Percentiles rank a stretch among this genome's conserved stretches.
phyloP scores from a whole-genome alignment of 2,797 vertebrate species.

The Alca torda region DNA sequence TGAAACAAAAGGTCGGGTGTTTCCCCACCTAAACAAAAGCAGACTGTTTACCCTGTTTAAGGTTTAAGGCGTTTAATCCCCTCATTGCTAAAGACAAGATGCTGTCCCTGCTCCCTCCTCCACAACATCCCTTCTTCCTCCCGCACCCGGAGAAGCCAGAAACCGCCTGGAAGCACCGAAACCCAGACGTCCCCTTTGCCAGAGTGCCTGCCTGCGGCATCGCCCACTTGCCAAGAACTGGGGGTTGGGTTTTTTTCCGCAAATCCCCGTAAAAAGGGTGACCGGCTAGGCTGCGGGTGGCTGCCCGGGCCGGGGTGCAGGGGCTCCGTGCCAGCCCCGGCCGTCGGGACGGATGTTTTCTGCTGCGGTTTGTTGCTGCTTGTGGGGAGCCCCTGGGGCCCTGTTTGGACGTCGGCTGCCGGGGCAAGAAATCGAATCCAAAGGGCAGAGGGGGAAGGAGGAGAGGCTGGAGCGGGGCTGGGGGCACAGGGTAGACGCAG shows the following conservation, averaged over 20 bases:
- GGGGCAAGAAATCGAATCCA: background rate
- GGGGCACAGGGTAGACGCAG: rapidly evolving
- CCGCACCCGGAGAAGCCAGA: background rate
- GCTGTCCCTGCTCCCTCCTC: background rate
- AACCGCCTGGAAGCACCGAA: background rate
- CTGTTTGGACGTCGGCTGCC: background rate
- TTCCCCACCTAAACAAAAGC: background rate
- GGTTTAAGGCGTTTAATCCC: background rate
- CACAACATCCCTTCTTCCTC: background rate
- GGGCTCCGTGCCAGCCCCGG: background rate
- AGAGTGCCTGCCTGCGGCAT: background rate
- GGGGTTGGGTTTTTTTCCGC: background rate
- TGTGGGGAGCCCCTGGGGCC: background rate
- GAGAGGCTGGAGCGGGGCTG: background rate
- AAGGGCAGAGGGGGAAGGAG: slow-evolving; percentile 28
- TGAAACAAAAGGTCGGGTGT: background rate
- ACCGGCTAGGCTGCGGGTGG: background rate
- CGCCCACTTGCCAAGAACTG: background rate
- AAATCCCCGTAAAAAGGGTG: background rate
- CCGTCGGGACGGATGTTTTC: background rate
- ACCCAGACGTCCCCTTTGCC: background rate
- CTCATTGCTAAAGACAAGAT: background rate
- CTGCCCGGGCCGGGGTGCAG: background rate
- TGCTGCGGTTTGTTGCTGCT: background rate
- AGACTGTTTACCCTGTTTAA: background rate